Evolutionary conservation across 2,797 vertebrate species (phyloP), one percentile per base, ranked within the genome.

Genomic region (Carduelis carduelis): DNA sequence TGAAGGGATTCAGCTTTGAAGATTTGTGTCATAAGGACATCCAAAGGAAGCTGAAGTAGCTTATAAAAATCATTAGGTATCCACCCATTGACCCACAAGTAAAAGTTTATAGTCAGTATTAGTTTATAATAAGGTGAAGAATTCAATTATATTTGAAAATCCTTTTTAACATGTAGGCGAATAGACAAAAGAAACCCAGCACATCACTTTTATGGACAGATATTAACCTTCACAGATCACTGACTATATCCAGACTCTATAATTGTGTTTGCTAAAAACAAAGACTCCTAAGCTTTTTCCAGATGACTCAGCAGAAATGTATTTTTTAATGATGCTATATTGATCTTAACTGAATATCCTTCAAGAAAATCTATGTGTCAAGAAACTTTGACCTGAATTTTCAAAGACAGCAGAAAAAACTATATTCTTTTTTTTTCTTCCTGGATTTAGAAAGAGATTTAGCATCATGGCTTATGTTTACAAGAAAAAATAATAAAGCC

Each of bases 141-240:
- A 50, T 68, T 90, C 50, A 66, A 57, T 79, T 83, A 32, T 47
- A 13, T 79, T 84, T 92, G 71, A 82, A 86, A 96, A 83, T 72
- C 92, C 37, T 30, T 64, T 30, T 83, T 94, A 88, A 76, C 23
- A 26, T 72, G 56, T 37, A 61, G 9, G 39, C 2, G 1, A 74
- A 43, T 28, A 53, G 41, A 55, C n/a, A 82, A 82, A 85, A 89
- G 60, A 89, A 71, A 77, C 22, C 55, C 41, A 70, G 30, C 50
- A 79, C 34, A 80, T 82, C 57, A 61, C 13, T 90, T 87, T 83
- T 93, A 89, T 91, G 35, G 63, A 70, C 30, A 82, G 76, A 91
- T 94, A 79, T 80, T 94, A 95, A 88, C 94, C 93, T 97, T 97
- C 94, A 95, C 63, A 80, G 93, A 87, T 95, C 87, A 91, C 68